Evolutionary conservation across 1,140 invertebrate species (phyloP).

Genomic region (Muscidifurax raptorellus): DNA sequence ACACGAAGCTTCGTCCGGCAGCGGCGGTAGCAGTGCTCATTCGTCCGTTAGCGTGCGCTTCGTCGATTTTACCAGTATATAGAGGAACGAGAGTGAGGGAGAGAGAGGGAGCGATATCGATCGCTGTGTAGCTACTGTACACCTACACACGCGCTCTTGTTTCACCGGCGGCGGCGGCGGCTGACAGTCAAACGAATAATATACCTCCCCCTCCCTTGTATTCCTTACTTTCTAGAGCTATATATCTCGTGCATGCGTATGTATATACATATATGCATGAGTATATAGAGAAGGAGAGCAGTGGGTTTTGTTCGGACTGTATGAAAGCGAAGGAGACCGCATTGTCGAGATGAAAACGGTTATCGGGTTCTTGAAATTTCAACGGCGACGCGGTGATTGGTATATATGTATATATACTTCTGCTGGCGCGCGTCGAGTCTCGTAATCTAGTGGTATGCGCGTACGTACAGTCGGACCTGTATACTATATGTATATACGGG

Average conservation of each 20-base stretch:
- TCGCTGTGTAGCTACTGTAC: background rate
- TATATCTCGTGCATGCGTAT: background rate
- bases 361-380: conserved; percentile 23
- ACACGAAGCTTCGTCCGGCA: background rate
- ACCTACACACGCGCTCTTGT: background rate
- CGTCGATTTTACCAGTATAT: background rate
- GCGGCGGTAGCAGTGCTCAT: background rate
- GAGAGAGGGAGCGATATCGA: conserved; percentile 15
- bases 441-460: background rate
- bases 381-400: background rate
- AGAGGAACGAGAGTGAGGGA: background rate
- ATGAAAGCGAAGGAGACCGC: background rate
- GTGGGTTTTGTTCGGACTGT: background rate
- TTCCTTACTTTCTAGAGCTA: background rate
- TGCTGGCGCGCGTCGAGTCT: background rate
- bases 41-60: background rate
- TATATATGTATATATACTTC: background rate
- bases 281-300: too few species aligned
- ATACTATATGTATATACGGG: background rate
- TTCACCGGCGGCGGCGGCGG: background rate
- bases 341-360: conserved; percentile 25
- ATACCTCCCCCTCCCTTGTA: background rate
- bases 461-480: background rate
- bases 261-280: background rate
- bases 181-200: conserved; percentile 16